Base-by-base conservation (phyloP, 2,113 vertebrate genomes). In the Corapipo altera region DNA sequence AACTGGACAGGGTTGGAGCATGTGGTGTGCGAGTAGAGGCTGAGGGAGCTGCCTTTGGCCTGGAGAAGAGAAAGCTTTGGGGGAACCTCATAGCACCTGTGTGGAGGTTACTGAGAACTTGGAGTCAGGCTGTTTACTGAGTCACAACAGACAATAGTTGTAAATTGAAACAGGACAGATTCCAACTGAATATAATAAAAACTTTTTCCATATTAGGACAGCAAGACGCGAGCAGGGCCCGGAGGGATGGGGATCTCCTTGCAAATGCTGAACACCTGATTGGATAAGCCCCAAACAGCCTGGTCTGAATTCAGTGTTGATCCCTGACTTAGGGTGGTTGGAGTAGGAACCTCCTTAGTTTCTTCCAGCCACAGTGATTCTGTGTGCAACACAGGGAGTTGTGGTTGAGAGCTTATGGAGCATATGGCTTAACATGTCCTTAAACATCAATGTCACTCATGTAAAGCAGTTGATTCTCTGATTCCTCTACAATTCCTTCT, bases 61-160 rank as follows among this genome's bases (percentile, higher is more conserved):
- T 62, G 37, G 32, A 49, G 62, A 33, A 83, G 62, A 37, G 24
- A 15, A 30, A 15, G 17, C 22, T 72, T 64, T 57, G 33, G 8
- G 12, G 15, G 8, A 2, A 37, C 22, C 28, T 84, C 0, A 0
- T 17, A 33, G 30, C 22, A 75, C 16, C 35, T 33, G 1, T 28
- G 33, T 51, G 46, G 57, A 41, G 19, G 14, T 80, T 75, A 35
- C n/a, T 48, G 66, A 73, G n/a, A 58, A 18, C 8, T 3, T 14
- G 11, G 7, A 39, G 39, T 54, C 35, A 35, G 41, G 32, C 35
- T 70, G 2, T 54, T 83, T 70, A 27, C 27, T 35, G 41, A 74
- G 41, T 70, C 15, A 64, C 23, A 43, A 13, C 9, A 54, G 55
- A n/a, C 23, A 17, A 0, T 23, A 64, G 46, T 62, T 8, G 27